Evolutionary conservation across 2,797 vertebrate species (phyloP).

Genomic region (Hypotaenidia okinawae): DNA sequence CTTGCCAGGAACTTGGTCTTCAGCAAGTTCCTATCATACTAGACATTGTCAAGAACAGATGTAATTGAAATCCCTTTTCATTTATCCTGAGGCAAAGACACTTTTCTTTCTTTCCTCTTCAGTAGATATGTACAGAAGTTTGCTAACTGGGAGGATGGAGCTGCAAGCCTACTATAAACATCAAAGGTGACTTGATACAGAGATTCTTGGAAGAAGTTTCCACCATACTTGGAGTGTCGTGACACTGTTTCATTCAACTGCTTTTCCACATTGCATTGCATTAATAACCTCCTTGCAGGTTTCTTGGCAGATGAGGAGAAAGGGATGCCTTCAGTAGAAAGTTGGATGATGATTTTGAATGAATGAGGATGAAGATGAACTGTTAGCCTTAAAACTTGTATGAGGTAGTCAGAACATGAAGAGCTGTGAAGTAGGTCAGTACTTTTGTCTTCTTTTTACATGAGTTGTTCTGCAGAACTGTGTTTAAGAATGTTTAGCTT

Average conservation of each 20-base stretch:
- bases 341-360: conserved; percentile 61
- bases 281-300: conserved; percentile 61
- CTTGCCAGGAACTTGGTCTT: conserved; percentile 65
- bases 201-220: conserved; percentile 58
- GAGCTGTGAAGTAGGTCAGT: conserved; percentile 59
- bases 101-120: background rate
- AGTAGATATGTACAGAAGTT: conserved; percentile 40
- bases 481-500: conserved; percentile 52
- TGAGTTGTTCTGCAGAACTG: conserved; percentile 24
- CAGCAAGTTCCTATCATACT: background rate
- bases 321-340: conserved; percentile 25
- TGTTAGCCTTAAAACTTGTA: conserved; percentile 59
- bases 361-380: conserved; percentile 58
- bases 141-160: conserved; percentile 58
- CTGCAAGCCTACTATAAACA: conserved; percentile 54
- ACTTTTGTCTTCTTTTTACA: conserved; percentile 57
- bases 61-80: conserved; percentile 35
- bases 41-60: conserved; percentile 11
- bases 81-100: conserved; percentile 35
- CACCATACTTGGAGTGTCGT: conserved; percentile 36
- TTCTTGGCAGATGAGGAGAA: conserved; percentile 64
- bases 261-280: conserved; percentile 49
- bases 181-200: conserved; percentile 53
- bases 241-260: conserved; percentile 45
- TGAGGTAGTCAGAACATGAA: conserved; percentile 37